These are phyloP conservation scores for Mallateleia sp. DNA, from an alignment of 2,888 invertebrate genomes.

Conservation along the genomic window DNA sequence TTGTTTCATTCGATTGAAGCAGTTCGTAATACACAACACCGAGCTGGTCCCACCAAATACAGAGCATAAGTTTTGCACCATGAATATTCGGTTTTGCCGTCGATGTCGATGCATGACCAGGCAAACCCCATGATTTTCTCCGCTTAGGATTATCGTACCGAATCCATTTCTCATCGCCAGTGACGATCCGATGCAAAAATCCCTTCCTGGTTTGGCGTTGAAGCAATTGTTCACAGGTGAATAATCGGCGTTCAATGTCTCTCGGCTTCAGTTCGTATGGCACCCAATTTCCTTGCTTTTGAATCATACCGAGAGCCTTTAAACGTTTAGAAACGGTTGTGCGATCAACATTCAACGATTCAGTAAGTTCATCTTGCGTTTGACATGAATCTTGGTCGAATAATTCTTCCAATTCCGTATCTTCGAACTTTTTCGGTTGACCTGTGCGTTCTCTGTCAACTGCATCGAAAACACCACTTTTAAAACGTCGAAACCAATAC, in stretches of 20 bases:
- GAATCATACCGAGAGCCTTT: no score
- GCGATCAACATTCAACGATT: conserved; percentile 71
- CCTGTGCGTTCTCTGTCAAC: no score
- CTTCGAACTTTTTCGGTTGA: conserved; percentile 61
- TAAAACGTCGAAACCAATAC: no score
- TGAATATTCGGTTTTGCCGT: no score
- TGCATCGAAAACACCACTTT: no score
- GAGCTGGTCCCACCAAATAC: no score
- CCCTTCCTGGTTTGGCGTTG: conserved; percentile 60
- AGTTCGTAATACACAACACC: conserved; percentile 73
- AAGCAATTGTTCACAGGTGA: conserved; percentile 57
- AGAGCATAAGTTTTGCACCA: conserved; percentile 49
- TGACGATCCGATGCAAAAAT: not conserved
- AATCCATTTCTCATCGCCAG: no score
- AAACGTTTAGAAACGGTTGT: conserved; percentile 70
- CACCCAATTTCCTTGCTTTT: no score
- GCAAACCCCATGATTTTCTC: no score
- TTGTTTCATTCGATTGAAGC: conserved; percentile 69
- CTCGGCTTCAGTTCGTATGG: conserved; percentile 63
- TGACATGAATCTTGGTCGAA: not conserved
- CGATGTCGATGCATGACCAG: conserved; percentile 2
- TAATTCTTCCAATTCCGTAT: no score
- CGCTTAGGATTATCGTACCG: no score
- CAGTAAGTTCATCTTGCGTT: conserved; percentile 71
- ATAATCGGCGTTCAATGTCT: conserved; percentile 61